Evolutionary conservation across 1,140 invertebrate genomes (phyloP), one percentile per base, ranked within the genome.

Genomic region (Heliconius himera): DNA sequence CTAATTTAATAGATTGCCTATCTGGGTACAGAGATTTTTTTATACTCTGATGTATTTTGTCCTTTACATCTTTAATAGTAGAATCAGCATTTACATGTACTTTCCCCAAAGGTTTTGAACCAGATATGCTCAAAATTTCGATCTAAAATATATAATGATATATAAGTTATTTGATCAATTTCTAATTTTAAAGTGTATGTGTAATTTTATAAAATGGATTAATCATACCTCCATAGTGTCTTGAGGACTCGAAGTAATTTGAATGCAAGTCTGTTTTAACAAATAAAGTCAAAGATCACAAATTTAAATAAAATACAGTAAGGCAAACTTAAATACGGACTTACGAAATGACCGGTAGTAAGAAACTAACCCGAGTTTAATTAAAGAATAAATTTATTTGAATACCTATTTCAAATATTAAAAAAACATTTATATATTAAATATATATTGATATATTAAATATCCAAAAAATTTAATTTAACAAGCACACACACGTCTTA

Each of bases 1-100:
- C 98, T 74, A 96, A 86, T 84, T 97, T 96, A 70, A 99, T 95
- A 70, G 98, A 96, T 93, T 99, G 98, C 75, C 99, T 96, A 38
- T 98, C 96, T 8, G 97, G 95, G 87, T 97, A 96, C 22, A 98
- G 95, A 22, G 96, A 96, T 80, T 96, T 96, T 83, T 96, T 97
- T 20, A 96, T 91, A 74, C 87, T 90, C 81, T 96, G 95, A 76
- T 96, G 91, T 84, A 99, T 96, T 84, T 96, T 95, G 71, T 96
- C 96, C 88, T 98, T 98, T 4, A 98, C 95, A 87, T 98, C 97
- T 81, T 94, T 94, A 54, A 99, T 95, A 1, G 96, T 96, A 3
- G 96, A 96, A 26, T 94, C 93, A 26, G 95, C 91, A 70, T 93
- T 94, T 16, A 97, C 94, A 82, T 93, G 91, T 49, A 95, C 90